phyloP scores from a whole-genome alignment of 2,888 invertebrate genomes.

The Pheosia tremula region DNA sequence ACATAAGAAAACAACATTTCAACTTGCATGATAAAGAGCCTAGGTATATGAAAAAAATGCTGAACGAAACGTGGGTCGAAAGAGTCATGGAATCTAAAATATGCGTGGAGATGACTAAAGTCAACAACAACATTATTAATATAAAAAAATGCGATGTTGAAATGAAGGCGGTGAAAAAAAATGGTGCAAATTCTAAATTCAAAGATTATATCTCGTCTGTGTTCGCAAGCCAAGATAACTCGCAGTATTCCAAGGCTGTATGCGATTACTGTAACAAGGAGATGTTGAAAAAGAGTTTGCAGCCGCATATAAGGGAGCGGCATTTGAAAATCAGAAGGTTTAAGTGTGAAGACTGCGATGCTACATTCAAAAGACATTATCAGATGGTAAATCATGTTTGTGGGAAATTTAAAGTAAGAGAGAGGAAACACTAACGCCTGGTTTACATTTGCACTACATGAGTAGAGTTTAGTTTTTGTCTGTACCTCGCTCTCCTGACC shows the following conservation, averaged over 20 bases:
- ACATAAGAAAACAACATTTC: constrained; percentile 61
- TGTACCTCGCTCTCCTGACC: no score
- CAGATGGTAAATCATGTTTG: constrained; percentile 59
- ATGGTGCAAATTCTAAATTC: constrained; percentile 22
- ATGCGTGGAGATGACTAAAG: constrained; percentile 66
- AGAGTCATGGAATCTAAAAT: constrained; percentile 49
- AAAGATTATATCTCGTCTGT: constrained; percentile 43
- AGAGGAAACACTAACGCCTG: constrained; percentile 6
- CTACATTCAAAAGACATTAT: constrained; percentile 57
- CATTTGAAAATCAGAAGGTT: constrained; percentile 63
- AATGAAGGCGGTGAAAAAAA: constrained; percentile 19
- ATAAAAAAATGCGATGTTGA: constrained; percentile 54
- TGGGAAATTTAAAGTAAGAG: constrained; percentile 36
- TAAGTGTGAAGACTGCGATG: constrained; percentile 51
- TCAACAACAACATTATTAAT: constrained; percentile 57
- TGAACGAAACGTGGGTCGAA: constrained; percentile 71
- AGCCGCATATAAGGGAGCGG: constrained; percentile 60
- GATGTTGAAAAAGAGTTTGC: constrained; percentile 71
- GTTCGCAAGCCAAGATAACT: constrained; percentile 48
- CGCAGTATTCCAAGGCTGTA: constrained; percentile 58
- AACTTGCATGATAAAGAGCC: constrained; percentile 45
- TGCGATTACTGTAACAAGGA: constrained; percentile 72
- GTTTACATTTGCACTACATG: no score
- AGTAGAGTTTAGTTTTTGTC: no score
- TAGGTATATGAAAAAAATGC: constrained; percentile 38